Percentiles rank a stretch among this genome's conserved stretches.
Evolutionary conservation across 2,797 vertebrate genomes (phyloP).

Genomic region (Oceanodroma leucorhoa): DNA sequence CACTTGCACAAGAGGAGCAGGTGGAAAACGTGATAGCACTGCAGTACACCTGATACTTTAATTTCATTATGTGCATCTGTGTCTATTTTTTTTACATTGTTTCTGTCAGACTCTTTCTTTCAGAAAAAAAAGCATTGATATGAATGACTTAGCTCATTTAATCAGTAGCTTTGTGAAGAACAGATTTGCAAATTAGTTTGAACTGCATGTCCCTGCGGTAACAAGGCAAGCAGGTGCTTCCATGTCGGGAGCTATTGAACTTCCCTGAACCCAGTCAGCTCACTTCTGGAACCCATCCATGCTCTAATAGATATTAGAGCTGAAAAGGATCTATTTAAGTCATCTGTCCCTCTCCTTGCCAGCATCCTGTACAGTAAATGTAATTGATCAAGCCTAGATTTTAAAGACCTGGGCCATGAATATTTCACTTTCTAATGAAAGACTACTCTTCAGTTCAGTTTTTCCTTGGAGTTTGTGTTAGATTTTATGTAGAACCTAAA

Average conservation of each 20-base stretch:
- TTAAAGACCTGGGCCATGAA: neutral
- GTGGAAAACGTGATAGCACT: neutral
- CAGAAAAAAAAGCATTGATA: neutral
- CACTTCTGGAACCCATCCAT: neutral
- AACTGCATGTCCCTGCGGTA: neutral
- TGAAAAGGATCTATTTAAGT: neutral
- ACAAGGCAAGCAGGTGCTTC: neutral
- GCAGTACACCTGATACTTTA: neutral
- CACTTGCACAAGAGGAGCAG: accelerated
- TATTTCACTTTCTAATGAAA: neutral
- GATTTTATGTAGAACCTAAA: neutral
- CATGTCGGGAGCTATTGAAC: neutral
- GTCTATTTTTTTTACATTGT: neutral
- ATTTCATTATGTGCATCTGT: neutral
- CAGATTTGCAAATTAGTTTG: neutral
- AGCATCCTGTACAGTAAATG: neutral
- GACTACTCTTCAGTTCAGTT: neutral
- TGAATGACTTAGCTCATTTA: neutral
- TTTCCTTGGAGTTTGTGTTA: neutral
- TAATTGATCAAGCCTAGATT: neutral
- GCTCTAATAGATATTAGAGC: neutral
- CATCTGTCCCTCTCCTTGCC: neutral
- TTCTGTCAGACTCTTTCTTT: neutral
- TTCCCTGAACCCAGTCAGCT: neutral
- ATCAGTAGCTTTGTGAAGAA: neutral